Evolutionary conservation across 2,797 vertebrate species (phyloP).

Genomic region (Peromyscus nudipes): DNA sequence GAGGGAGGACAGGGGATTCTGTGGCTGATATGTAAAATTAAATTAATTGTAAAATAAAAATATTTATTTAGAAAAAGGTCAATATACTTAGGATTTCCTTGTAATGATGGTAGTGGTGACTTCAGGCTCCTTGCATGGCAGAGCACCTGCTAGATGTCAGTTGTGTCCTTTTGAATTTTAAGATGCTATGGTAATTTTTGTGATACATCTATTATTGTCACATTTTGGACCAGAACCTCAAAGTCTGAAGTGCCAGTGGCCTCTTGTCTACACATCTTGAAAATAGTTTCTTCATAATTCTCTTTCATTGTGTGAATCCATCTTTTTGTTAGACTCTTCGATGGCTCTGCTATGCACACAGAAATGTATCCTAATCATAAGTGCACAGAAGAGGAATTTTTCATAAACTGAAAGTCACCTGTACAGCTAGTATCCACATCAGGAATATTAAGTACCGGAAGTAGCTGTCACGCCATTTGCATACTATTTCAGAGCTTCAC

Average conservation of each 20-base stretch:
- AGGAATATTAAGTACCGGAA: neutral
- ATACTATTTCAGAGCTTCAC: neutral
- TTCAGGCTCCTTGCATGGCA: neutral
- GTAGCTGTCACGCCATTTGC: neutral
- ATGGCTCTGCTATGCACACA: neutral
- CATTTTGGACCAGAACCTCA: neutral
- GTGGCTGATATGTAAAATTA: too few relatives aligned
- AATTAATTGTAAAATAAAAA: too few relatives aligned
- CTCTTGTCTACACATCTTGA: neutral
- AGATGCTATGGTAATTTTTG: neutral
- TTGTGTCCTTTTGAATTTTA: neutral
- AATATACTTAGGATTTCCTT: neutral
- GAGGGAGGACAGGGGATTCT: too few relatives aligned
- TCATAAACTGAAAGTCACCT: neutral
- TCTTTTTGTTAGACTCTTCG: neutral
- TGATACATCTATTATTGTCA: neutral
- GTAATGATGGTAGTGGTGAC: neutral
- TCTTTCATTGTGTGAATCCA: neutral
- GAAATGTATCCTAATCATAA: neutral
- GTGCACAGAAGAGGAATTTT: neutral
- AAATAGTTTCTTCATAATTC: conserved; percentile 32
- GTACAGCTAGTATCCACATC: neutral
- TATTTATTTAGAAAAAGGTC: neutral
- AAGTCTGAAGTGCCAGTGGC: conserved; percentile 1
- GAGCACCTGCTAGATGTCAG: neutral